Conservation (phyloP, 2,888 invertebrate genomes). For the Nomada goodeniana region DNA sequence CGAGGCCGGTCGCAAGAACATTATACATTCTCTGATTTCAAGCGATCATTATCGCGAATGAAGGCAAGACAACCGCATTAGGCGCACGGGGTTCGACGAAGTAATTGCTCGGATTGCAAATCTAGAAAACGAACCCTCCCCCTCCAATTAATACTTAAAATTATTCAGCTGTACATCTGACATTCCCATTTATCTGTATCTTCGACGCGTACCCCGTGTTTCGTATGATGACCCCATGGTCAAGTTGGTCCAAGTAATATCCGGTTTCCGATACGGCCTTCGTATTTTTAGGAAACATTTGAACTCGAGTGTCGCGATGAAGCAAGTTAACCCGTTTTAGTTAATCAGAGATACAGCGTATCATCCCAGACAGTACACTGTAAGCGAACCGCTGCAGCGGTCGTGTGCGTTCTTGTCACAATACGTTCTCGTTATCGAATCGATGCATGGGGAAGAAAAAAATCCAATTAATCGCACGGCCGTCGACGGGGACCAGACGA, state of each 20-base stretch:
- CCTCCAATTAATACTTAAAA: too few species aligned
- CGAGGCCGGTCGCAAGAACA: neutral
- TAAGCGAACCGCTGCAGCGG: neutral
- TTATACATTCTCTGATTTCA: neutral
- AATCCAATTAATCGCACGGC: conserved; percentile 32
- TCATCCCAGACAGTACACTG: conserved; percentile 1
- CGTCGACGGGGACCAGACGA: neutral
- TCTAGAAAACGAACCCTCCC: too few species aligned
- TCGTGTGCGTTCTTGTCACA: neutral
- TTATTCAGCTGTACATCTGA: neutral
- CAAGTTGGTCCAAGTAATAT: neutral
- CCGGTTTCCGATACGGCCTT: neutral
- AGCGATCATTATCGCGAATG: conserved; percentile 7
- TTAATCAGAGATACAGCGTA: conserved; percentile 19
- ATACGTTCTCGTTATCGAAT: conserved; percentile 26
- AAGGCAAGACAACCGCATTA: neutral
- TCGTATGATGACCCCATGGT: neutral
- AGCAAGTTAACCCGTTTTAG: neutral
- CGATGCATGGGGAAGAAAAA: neutral
- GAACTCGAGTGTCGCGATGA: too few species aligned
- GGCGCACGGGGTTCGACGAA: neutral
- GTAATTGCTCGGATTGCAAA: neutral
- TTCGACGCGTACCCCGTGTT: neutral
- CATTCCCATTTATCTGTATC: neutral
- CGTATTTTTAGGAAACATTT: neutral